Evolutionary conservation across 2,888 invertebrate species (phyloP).

Genomic region (Pteria penguin): DNA sequence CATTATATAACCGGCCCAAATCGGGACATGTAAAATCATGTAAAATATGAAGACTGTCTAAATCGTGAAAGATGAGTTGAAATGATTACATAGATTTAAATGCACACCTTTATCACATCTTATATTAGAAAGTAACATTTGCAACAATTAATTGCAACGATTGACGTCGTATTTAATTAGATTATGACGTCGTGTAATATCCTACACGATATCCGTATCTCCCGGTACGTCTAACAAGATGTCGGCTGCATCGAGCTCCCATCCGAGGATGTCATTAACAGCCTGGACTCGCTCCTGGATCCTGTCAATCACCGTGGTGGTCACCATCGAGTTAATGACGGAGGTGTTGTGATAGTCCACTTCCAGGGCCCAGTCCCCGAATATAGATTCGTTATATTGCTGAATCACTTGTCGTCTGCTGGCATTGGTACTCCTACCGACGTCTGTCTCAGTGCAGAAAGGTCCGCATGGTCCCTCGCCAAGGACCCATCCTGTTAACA

Average conservation of each 20-base stretch:
- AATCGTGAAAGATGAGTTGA: too few relatives aligned
- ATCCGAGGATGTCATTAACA: conserved; percentile 47
- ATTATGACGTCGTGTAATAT: conserved; percentile 33
- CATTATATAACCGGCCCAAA: too few relatives aligned
- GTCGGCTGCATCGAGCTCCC: conserved; percentile 54
- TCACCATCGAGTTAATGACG: background rate
- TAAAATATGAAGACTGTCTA: too few relatives aligned
- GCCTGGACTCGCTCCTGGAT: conserved; percentile 44
- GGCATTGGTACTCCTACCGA: conserved; percentile 42
- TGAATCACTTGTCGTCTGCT: conserved; percentile 24
- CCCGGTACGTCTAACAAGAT: conserved; percentile 26
- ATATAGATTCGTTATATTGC: conserved; percentile 22
- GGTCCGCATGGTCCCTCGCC: conserved; percentile 59
- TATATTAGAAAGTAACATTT: too few relatives aligned
- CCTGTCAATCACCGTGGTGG: conserved; percentile 8
- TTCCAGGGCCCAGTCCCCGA: conserved; percentile 53
- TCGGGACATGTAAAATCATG: too few relatives aligned
- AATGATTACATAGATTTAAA: too few relatives aligned
- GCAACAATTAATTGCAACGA: too few relatives aligned
- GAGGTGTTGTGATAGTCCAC: background rate
- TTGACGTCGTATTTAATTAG: conserved; percentile 25
- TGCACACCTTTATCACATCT: too few relatives aligned
- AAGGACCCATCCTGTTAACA: conserved; percentile 60
- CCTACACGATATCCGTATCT: background rate
- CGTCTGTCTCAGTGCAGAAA: conserved; percentile 36